Conservation (phyloP, 2,113 vertebrate species). For the Scomber japonicus region DNA sequence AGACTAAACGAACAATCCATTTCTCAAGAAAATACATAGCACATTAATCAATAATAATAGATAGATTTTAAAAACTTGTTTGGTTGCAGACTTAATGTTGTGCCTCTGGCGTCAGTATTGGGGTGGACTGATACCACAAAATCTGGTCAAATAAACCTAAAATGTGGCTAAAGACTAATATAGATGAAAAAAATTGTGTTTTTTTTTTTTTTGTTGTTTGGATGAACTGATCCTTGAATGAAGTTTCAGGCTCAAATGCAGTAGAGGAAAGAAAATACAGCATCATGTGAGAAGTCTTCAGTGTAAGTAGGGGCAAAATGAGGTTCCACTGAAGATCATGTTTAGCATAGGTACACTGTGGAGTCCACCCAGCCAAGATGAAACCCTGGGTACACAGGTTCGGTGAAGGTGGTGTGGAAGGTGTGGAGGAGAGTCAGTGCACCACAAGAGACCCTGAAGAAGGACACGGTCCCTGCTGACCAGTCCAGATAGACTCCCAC, state of each 20-base stretch:
- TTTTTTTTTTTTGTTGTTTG: too few relatives aligned
- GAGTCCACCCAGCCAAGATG: slow-evolving; percentile 68
- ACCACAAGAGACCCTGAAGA: slow-evolving; percentile 49
- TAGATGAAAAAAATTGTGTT: too few relatives aligned
- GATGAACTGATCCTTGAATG: too few relatives aligned
- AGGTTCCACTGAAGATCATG: background rate
- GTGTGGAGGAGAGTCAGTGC: slow-evolving; percentile 57
- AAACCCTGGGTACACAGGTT: slow-evolving; percentile 69
- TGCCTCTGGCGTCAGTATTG: too few relatives aligned
- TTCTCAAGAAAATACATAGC: too few relatives aligned
- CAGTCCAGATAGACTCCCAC: slow-evolving; percentile 74
- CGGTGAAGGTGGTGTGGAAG: slow-evolving; percentile 64
- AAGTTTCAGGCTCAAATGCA: background rate
- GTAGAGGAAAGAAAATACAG: background rate
- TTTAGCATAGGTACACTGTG: slow-evolving; percentile 45
- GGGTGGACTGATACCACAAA: too few relatives aligned
- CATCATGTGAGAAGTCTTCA: background rate
- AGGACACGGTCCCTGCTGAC: slow-evolving; percentile 62
- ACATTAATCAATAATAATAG: too few relatives aligned
- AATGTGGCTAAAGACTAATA: too few relatives aligned
- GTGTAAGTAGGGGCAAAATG: background rate
- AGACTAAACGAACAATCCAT: too few relatives aligned
- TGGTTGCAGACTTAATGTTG: too few relatives aligned
- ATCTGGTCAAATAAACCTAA: too few relatives aligned
- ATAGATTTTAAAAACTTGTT: too few relatives aligned